Percentiles rank a stretch among this genome's conserved stretches.
These are phyloP conservation scores for Ferrisia virgata DNA, from an alignment of 2,888 invertebrate genomes.

Conservation along the genomic window DNA sequence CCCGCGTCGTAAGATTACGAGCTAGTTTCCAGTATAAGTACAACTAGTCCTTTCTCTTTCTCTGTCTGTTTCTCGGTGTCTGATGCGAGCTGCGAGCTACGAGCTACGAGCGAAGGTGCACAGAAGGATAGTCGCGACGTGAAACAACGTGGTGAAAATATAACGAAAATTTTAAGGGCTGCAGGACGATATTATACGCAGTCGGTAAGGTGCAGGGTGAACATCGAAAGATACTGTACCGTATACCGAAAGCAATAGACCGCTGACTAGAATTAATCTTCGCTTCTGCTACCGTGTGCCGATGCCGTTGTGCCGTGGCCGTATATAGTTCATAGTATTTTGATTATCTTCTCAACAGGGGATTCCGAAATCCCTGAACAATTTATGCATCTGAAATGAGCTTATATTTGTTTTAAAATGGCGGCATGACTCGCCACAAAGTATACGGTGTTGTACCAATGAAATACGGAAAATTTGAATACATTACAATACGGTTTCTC, in stretches of 20 bases:
- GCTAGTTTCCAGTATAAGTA: neutral
- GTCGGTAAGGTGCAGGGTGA: neutral
- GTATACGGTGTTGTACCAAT: neutral
- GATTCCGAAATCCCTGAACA: conserved; percentile 31
- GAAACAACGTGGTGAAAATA: too few relatives aligned
- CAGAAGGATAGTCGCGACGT: neutral
- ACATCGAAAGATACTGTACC: neutral
- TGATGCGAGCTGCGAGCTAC: too few relatives aligned
- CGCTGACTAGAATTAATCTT: conserved; percentile 36
- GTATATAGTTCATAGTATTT: conserved; percentile 34
- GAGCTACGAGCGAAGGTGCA: neutral
- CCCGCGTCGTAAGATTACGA: neutral
- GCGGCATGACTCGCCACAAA: neutral
- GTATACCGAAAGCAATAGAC: conserved; percentile 34
- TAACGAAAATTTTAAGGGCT: neutral
- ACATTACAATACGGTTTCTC: neutral
- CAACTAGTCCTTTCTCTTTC: too few relatives aligned
- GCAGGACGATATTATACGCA: neutral
- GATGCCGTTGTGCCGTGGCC: neutral
- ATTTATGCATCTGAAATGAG: conserved; percentile 32
- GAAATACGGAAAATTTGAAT: conserved; percentile 13
- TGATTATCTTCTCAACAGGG: conserved; percentile 36
- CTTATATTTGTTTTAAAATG: conserved; percentile 29
- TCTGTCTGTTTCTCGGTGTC: too few relatives aligned
- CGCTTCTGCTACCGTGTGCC: neutral